Evolutionary conservation across 2,113 vertebrate species (phyloP), one percentile per base, ranked within the genome.

Genomic region (Tamias sibiricus): DNA sequence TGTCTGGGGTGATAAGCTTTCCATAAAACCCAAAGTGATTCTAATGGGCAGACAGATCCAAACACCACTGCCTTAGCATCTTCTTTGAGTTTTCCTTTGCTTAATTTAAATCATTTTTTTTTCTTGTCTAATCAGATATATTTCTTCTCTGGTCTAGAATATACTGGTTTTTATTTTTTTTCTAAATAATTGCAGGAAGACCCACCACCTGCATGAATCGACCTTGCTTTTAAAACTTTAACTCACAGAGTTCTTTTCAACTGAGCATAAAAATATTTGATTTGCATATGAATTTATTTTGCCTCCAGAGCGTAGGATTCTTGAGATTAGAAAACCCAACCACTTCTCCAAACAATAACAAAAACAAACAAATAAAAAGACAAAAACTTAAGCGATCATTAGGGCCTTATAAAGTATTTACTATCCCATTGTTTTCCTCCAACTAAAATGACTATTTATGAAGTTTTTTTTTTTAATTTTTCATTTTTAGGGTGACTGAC

Each of bases 241-340:
- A 59, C 35, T 85, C 37, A 44, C 9, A 32, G 37, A 59, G 2
- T 59, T 71, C 35, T 26, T 87, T 44, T 83, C 28, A 90, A 68
- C 5, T 69, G 11, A 69, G 3, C 30, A 49, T 42, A 64, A 14
- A 47, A 26, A 68, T 92, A 69, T 16, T 87, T 77, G 19, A 66
- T 66, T 94, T 92, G 40, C 26, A 32, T 37, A 6, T 76, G 14
- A 79, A 77, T 75, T 66, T 74, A 42, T 75, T 95, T 91, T 87
- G 57, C 4, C 14, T 81, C 2, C 8, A 93, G n/a, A 42, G 12
- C 40, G 6, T n/a, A 87, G 72, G 59, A 3, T 1, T n/a, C 2
- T 54, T 90, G 16, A 19, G 13, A 57, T 9, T 42, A 49, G 13
- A 16, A 81, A 91, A 71, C 52, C 6, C 30, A 89, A 9, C 11